A percentile compares a stretch with the other conserved stretches of the same genome.
These are phyloP conservation scores for Thamnophis elegans DNA, from an alignment of 2,797 vertebrate species.

Conservation along the genomic window DNA sequence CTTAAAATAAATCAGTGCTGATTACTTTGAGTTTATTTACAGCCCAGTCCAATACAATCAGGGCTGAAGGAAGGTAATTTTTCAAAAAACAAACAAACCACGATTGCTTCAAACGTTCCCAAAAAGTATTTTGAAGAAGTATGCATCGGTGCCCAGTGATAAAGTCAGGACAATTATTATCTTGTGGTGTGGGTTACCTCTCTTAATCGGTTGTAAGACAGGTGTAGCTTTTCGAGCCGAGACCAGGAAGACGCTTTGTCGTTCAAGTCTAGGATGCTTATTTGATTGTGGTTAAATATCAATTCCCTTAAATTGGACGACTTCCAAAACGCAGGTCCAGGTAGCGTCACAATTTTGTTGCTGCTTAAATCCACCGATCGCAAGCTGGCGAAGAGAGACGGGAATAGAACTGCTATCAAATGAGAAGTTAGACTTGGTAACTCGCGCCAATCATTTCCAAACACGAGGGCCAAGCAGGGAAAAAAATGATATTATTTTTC, in stretches of 20 bases:
- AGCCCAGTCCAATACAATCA: background rate
- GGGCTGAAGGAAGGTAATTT: background rate
- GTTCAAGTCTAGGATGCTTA: slow-evolving; percentile 81
- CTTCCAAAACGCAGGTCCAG: slow-evolving; percentile 81
- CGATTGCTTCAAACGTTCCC: background rate
- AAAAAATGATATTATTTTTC: no score
- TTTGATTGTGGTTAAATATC: slow-evolving; percentile 88
- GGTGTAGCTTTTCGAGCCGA: slow-evolving; percentile 89
- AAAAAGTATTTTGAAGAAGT: background rate
- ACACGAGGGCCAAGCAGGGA: background rate
- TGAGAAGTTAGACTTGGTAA: background rate
- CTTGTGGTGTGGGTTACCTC: slow-evolving; percentile 74
- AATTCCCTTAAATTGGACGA: slow-evolving; percentile 89
- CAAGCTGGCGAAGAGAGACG: slow-evolving; percentile 72
- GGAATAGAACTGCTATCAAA: background rate
- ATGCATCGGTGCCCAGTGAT: background rate
- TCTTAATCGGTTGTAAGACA: slow-evolving; percentile 86
- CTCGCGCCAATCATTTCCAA: background rate
- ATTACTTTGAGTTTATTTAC: background rate
- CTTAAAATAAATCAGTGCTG: background rate
- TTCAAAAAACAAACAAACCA: background rate
- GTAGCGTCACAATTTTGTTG: slow-evolving; percentile 82
- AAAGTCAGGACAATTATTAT: background rate
- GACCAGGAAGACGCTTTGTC: slow-evolving; percentile 83
- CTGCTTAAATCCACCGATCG: slow-evolving; percentile 87